phyloP scores from a whole-genome alignment of 2,797 vertebrate species.

The Ciconia nigra region DNA sequence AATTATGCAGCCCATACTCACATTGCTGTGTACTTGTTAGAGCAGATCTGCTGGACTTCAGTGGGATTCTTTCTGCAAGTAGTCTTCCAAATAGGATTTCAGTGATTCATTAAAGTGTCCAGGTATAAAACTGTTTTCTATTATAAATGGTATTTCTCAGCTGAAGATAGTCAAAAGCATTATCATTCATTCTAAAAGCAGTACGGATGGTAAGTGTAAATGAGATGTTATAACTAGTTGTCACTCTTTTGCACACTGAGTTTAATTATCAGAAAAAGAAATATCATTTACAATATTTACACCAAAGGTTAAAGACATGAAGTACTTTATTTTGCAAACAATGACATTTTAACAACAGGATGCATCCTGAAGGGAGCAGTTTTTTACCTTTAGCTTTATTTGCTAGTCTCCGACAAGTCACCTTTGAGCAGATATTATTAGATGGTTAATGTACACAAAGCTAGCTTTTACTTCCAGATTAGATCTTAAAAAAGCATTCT shows the following conservation, averaged over 20 bases:
- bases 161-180: background rate
- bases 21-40: background rate
- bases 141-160: background rate
- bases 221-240: constrained; percentile 14
- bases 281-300: background rate
- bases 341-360: constrained; percentile 18
- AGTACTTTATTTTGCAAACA: constrained; percentile 10
- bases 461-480: background rate
- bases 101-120: background rate
- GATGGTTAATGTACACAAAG: background rate
- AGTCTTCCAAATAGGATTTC: background rate
- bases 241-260: background rate
- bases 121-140: background rate
- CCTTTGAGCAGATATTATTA: background rate
- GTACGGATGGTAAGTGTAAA: background rate
- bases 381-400: constrained; percentile 5
- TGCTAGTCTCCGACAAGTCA: background rate
- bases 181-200: background rate
- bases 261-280: constrained; percentile 42
- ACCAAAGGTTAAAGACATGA: constrained; percentile 5
- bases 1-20: background rate
- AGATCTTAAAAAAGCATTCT: background rate
- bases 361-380: background rate
- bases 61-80: background rate
- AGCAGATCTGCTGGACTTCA: background rate